A percentile compares a stretch with the other conserved stretches of the same genome.
Conservation (phyloP, 1,140 invertebrate genomes). For the Ruditapes philippinarum region DNA sequence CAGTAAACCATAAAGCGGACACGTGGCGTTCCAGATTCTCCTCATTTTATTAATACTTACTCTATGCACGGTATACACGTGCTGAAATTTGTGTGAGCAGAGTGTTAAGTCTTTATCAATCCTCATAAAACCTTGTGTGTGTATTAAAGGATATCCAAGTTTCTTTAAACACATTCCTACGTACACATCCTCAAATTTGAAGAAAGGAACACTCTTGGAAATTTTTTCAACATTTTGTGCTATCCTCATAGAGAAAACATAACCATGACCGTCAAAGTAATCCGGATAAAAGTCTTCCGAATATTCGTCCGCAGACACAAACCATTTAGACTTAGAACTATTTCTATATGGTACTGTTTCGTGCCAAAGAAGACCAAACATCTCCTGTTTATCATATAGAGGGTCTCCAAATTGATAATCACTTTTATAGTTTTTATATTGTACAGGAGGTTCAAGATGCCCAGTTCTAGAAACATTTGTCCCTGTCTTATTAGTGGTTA, state of each 20-base stretch:
- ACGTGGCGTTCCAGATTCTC: background rate
- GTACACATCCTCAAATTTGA: slow-evolving; percentile 30
- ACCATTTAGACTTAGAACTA: background rate
- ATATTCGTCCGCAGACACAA: background rate
- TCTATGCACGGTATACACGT: background rate
- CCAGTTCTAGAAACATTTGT: no score
- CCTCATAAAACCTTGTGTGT: background rate
- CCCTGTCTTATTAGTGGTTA: no score
- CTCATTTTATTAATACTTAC: background rate
- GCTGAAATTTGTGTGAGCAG: background rate
- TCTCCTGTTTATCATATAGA: no score
- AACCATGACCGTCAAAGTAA: background rate
- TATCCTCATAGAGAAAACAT: background rate
- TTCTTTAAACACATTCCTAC: background rate
- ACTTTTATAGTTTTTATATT: no score
- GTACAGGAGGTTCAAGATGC: no score
- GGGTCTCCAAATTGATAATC: no score
- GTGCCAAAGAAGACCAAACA: background rate
- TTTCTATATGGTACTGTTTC: background rate
- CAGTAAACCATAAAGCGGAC: background rate
- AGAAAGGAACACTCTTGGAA: slow-evolving; percentile 2
- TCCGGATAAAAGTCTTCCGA: background rate
- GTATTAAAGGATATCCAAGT: background rate
- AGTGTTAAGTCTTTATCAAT: background rate
- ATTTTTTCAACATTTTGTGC: background rate